Evolutionary conservation across 64 coral and sea anemone species (phyloP).

Genomic region (Porites australiensis): DNA sequence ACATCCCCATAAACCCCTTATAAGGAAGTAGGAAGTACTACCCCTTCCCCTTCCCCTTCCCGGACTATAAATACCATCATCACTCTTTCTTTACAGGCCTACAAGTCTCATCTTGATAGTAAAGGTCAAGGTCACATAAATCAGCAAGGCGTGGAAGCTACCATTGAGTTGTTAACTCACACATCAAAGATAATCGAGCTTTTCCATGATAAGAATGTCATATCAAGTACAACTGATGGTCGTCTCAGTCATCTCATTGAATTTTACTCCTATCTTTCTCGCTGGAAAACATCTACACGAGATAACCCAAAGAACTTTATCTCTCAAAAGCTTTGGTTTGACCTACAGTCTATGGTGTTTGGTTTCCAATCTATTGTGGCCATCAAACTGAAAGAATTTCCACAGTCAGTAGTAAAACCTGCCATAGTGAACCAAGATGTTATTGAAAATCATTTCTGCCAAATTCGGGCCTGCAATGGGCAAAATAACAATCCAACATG

Average conservation of each 20-base stretch:
- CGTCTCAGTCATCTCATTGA: neutral
- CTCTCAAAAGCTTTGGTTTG: slow-evolving; percentile 16
- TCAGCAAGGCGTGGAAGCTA: slow-evolving; percentile 9
- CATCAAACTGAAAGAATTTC: slow-evolving; percentile 1
- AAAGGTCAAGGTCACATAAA: neutral
- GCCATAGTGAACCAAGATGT: slow-evolving; percentile 29
- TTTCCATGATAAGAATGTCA: slow-evolving; percentile 9
- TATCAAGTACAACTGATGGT: neutral
- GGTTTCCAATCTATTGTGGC: neutral
- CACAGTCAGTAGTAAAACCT: neutral
- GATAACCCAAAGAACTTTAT: neutral
- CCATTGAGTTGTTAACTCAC: neutral
- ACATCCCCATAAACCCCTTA: too few relatives aligned
- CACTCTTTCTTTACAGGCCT: neutral
- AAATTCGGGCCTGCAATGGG: slow-evolving; percentile 13
- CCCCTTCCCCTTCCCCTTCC: too few relatives aligned
- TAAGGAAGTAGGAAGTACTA: too few relatives aligned
- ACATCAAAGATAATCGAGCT: neutral
- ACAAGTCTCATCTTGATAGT: neutral
- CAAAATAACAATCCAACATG: slow-evolving; percentile 55
- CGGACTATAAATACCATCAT: too few relatives aligned
- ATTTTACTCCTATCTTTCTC: neutral
- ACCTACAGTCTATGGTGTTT: slow-evolving; percentile 22
- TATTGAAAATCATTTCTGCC: slow-evolving; percentile 53
- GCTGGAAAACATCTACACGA: neutral